Percentiles rank a stretch among this genome's conserved stretches.
Evolutionary conservation across 2,888 invertebrate genomes (phyloP).

Genomic region (Meghimatium bilineatum): DNA sequence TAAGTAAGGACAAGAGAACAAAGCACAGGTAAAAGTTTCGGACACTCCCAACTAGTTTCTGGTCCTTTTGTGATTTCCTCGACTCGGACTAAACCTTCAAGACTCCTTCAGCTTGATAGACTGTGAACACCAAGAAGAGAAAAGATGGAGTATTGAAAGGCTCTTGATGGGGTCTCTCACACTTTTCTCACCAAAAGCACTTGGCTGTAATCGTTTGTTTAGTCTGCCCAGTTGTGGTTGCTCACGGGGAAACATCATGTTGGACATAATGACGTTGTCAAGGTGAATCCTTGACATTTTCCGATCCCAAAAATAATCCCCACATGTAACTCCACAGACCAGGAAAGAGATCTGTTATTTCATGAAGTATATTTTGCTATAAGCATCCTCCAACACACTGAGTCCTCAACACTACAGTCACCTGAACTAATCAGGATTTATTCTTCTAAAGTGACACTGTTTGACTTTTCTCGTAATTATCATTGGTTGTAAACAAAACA

Average conservation of each 20-base stretch:
- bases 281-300: not conserved
- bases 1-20: not conserved
- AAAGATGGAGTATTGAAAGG: not conserved
- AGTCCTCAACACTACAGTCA: too few relatives aligned
- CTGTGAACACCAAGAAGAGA: not conserved
- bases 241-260: not conserved
- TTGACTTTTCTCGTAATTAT: too few relatives aligned
- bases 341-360: too few relatives aligned
- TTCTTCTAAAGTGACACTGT: too few relatives aligned
- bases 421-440: too few relatives aligned
- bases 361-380: too few relatives aligned
- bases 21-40: not conserved
- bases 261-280: not conserved
- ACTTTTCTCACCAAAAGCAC: conserved; percentile 8
- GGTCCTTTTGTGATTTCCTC: not conserved
- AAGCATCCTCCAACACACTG: too few relatives aligned
- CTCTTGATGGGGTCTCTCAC: not conserved
- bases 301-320: not conserved
- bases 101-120: not conserved
- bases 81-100: not conserved
- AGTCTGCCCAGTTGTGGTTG: not conserved
- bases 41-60: not conserved
- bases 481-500: too few relatives aligned
- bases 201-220: conserved; percentile 23
- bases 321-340: too few relatives aligned